Conservation (phyloP, 2,888 invertebrate genomes). For the Eupithecia tripunctaria region DNA sequence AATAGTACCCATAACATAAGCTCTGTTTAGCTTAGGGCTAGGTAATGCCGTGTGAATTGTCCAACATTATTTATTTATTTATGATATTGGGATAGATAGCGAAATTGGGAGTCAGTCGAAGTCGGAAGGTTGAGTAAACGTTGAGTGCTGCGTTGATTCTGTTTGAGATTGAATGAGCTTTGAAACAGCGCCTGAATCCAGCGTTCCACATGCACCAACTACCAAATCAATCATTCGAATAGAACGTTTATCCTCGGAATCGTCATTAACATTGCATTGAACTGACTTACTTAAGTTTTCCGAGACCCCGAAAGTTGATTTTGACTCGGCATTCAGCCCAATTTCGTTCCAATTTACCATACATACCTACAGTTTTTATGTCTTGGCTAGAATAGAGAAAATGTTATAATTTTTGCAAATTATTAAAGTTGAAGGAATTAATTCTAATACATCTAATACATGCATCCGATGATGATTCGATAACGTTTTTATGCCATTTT, state of each 20-base stretch:
- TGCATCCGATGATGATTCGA: not conserved
- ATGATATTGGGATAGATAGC: not conserved
- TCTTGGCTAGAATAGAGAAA: not conserved
- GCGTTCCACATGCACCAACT: not conserved
- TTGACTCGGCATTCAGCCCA: not conserved
- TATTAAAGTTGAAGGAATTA: not conserved
- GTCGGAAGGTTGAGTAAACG: not conserved
- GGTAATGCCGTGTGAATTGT: no score
- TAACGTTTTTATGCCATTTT: not conserved
- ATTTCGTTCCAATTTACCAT: no score
- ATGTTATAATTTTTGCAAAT: not conserved
- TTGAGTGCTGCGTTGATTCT: not conserved
- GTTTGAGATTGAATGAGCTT: not conserved
- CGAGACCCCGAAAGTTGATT: not conserved
- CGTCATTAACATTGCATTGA: not conserved
- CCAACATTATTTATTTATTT: no score
- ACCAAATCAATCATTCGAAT: not conserved
- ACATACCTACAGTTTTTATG: not conserved
- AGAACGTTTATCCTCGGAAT: not conserved
- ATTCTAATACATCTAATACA: no score
- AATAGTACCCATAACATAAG: no score
- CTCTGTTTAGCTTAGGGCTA: no score
- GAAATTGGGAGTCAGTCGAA: not conserved
- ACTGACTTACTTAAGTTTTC: not conserved
- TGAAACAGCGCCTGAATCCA: not conserved